A percentile compares a stretch with the other conserved stretches of the same genome.
Evolutionary conservation across 2,113 vertebrate genomes (phyloP).

Genomic region (Ursus arctos): DNA sequence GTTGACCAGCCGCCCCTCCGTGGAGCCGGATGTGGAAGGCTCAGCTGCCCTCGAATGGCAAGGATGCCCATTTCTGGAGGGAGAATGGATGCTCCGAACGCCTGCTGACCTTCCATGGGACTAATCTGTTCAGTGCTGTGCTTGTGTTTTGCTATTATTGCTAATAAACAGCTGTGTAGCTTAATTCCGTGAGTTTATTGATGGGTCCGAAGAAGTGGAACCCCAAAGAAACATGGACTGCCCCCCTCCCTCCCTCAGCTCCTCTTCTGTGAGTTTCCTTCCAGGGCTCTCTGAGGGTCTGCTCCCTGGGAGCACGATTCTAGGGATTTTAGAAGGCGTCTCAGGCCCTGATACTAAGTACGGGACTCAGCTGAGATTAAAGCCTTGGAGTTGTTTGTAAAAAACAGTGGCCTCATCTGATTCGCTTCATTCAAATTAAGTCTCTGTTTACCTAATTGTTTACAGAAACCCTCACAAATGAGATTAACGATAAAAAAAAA

Average conservation of each 20-base stretch:
- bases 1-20: background rate
- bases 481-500: slow-evolving; percentile 67
- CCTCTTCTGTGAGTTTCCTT: background rate
- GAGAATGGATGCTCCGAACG: background rate
- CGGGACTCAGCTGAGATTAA: background rate
- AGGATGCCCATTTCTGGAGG: background rate
- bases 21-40: background rate
- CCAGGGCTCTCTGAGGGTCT: background rate
- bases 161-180: background rate
- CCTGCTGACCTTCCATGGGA: background rate
- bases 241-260: background rate
- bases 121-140: background rate
- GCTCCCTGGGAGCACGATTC: background rate
- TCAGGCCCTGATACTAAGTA: background rate
- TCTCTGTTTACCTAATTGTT: slow-evolving; percentile 74
- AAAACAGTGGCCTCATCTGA: background rate
- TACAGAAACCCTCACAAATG: slow-evolving; percentile 77
- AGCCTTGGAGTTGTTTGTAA: background rate
- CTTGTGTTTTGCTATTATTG: background rate
- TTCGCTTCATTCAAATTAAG: slow-evolving; percentile 66
- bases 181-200: background rate
- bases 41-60: background rate
- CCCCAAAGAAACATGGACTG: background rate
- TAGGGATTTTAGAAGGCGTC: background rate
- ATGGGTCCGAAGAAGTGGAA: background rate